Base-by-base conservation (phyloP, 2,797 vertebrate genomes). In the Macropodus opercularis region DNA sequence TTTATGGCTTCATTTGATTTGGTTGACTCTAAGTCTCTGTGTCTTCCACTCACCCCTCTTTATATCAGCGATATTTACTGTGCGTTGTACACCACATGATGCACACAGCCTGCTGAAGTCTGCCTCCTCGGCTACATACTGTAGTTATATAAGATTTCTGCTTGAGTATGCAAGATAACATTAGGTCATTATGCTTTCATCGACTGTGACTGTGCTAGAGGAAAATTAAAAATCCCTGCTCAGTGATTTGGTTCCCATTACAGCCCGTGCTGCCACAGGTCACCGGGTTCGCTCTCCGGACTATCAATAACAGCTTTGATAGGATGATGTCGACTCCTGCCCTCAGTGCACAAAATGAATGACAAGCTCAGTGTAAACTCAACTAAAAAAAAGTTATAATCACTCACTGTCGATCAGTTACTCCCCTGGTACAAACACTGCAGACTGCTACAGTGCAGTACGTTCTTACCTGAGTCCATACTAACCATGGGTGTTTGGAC, bases 91-190 rank as follows among this genome's bases (percentile, higher is more conserved):
- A 13, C 23, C 57, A 26, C 18, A 17, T 26, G 44, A 60, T 56
- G 38, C 42, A 50, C 29, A 17, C 18, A 52, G 36, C 50, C 66
- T 14, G 23, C 19, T 72, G 12, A 73, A 67, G 18, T 75, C 53
- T 32, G 56, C 49, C 40, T 8, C 51, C 44, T 75, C 53, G 62
- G 84, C 70, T 63, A 55, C 63, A 59, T n/a, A n/a, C n/a, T n/a
- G n/a, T 43, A 54, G 82, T 85, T 86, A 81, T 55, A 60, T 65
- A 75, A 77, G 67, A 69, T 63, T 75, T 84, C 46, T 72, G 68
- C 77, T 75, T 64, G 42, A 72, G 47, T 74, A 55, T 70, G 57
- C 63, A 70, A 55, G 53, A 75, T 55, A 68, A 50, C 41, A 52
- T 74, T 62, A 55, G 66, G 53, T 74, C 50, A 66, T 83, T 77